Conservation (phyloP, 2,888 invertebrate genomes). For the Chromoteleia sp. region DNA sequence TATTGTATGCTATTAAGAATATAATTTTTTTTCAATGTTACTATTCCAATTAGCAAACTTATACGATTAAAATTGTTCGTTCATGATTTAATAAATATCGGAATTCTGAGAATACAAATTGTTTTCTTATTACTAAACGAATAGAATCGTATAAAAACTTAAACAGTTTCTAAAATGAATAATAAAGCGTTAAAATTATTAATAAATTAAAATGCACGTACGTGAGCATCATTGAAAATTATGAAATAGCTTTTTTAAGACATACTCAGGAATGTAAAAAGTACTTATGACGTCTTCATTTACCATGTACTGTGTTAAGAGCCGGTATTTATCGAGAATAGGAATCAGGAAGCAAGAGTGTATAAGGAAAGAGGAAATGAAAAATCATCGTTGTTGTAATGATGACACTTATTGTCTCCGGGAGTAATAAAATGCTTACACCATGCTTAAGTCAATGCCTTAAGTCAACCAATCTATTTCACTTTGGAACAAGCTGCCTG, state of each 20-base stretch:
- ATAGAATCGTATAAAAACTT: not conserved
- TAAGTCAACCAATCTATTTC: conserved; percentile 32
- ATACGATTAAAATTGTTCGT: conserved; percentile 1
- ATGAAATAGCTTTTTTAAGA: conserved; percentile 46
- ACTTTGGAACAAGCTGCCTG: conserved; percentile 6
- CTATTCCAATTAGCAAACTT: conserved; percentile 21
- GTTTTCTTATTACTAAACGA: conserved; percentile 1
- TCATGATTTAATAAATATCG: conserved; percentile 18
- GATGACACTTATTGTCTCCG: conserved; percentile 57
- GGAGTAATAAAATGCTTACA: conserved; percentile 51
- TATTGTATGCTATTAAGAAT: conserved; percentile 6
- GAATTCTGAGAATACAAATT: conserved; percentile 5
- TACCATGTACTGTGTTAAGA: conserved; percentile 48
- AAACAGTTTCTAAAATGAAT: conserved; percentile 20
- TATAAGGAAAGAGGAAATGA: conserved; percentile 56
- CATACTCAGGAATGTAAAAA: conserved; percentile 54
- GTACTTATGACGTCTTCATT: conserved; percentile 55
- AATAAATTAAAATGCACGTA: conserved; percentile 22
- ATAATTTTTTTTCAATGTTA: conserved; percentile 17
- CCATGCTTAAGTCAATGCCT: conserved; percentile 29
- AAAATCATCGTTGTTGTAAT: conserved; percentile 53
- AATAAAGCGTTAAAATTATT: conserved; percentile 31
- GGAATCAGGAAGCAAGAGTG: conserved; percentile 59
- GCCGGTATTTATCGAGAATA: conserved; percentile 56
- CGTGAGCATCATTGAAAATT: conserved; percentile 44